These are phyloP conservation scores for Masnerella sp. DNA, from an alignment of 2,888 invertebrate species.

Conservation along the genomic window DNA sequence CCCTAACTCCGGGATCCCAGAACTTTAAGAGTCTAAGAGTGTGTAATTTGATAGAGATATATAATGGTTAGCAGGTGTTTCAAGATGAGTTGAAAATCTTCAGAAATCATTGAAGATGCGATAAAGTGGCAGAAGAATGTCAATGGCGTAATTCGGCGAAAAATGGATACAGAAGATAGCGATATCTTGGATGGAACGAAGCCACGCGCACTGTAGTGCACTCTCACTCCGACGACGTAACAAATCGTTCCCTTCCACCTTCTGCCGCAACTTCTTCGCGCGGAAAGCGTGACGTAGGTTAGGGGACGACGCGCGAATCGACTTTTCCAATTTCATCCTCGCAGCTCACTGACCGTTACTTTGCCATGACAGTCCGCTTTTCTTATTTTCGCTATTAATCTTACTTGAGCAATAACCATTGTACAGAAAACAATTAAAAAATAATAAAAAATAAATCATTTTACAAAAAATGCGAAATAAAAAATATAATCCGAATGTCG, in stretches of 20 bases:
- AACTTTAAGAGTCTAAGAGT: no score
- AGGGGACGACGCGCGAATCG: slow-evolving; percentile 53
- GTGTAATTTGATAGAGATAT: no score
- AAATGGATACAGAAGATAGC: slow-evolving; percentile 12
- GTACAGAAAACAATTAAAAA: no score
- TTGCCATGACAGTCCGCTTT: no score
- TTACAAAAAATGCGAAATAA: no score
- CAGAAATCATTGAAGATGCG: neutral
- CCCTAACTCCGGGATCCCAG: no score
- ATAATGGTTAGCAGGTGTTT: no score
- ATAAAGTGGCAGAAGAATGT: slow-evolving; percentile 2
- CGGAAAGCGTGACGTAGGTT: slow-evolving; percentile 57
- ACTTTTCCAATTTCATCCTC: slow-evolving; percentile 48
- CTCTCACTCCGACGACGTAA: slow-evolving; percentile 44
- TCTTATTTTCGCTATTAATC: no score
- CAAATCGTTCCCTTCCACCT: slow-evolving; percentile 33
- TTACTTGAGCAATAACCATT: no score
- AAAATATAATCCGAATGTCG: no score
- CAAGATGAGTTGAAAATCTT: neutral
- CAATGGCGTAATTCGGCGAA: slow-evolving; percentile 19
- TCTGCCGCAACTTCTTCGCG: slow-evolving; percentile 40
- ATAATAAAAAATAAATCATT: no score
- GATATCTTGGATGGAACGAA: slow-evolving; percentile 26
- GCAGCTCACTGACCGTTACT: slow-evolving; percentile 27
- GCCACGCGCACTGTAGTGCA: slow-evolving; percentile 21